Evolutionary conservation across 2,888 invertebrate genomes (phyloP), one percentile per base, ranked within the genome.

Genomic region (Dioctria linearis): DNA sequence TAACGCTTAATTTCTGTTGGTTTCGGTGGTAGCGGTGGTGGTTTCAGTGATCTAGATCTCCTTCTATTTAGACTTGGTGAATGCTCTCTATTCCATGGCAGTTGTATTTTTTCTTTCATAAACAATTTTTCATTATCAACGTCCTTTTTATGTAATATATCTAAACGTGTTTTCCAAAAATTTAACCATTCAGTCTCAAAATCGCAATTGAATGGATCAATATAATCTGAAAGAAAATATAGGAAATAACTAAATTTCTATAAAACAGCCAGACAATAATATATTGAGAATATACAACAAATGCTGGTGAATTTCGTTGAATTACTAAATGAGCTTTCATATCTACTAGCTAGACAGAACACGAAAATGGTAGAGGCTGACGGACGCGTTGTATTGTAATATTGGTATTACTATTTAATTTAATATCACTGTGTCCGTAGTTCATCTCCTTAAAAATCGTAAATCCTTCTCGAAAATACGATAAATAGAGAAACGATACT

Each of bases 181-280:
- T 8, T 8, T 11, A n/a, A 8, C 54, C 54, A 54, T 54, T 54
- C 54, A 4, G 54, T 11, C 43, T n/a, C n/a, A 73, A 80, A 79
- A 75, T 82, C 79, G 66, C 75, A 67, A 59, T 39, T 54, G 8
- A 78, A 71, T 63, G 79, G 78, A 78, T 82, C 67, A 63, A 79
- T 65, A 40, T 82, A 80, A 37, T 66, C 82, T 82, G 79, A 54
- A 46, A 71, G 59, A 71, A 71, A 71, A 43, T 61, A 75, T 39
- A 75, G 49, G 25, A 25, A 25, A 25, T 25, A 25, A 25, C 25
- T 25, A 25, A 25, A 25, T 25, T 25, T 25, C 25, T 25, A 25
- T 25, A 25, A 25, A 25, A 2, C 25, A 25, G 25, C 2, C 25
- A 25, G 25, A 25, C 0, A 25, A 25, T 25, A 25, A 25, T 25